Base-by-base conservation (phyloP, 2,113 vertebrate species). In the Coptodon bakossiorum region DNA sequence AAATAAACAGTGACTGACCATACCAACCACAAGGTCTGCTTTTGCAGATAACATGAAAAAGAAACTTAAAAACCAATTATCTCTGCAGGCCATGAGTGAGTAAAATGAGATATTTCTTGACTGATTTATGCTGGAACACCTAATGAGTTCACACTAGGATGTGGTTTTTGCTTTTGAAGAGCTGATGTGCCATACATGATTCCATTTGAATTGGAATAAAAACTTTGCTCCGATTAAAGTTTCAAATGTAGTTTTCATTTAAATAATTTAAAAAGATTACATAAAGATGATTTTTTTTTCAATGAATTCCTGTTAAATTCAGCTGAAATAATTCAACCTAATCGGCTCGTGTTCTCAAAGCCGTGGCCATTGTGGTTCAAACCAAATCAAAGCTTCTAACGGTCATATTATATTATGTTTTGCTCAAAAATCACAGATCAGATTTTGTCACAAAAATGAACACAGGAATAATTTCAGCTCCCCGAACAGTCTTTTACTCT, bases 371-470 rank as follows among this genome's bases (percentile, higher is more conserved):
- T 66, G 45, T 63, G 45, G 22, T 83, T 40, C 22, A 78, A 84
- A 80, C 38, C 57, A 11, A n/a, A 29, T 71, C 54, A 34, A 83
- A 56, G 48, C 57, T 36, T 50, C 73, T 17, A 16, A 81, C 59
- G 17, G 53, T 87, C 63, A 29, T 78, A 50, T 83, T 83, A 73
- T 73, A 59, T 94, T 85, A 88, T 87, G 59, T 89, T 87, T 87
- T 87, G 84, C 86, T 82, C 80, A 59, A 86, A 66, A 90, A 56
- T 86, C 81, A 86, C 86, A 91, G 76, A 81, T 80, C 68, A 61
- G 24, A 90, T 92, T 95, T 91, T 90, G 92, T 94, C 90, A 61
- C 86, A 73, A 88, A 91, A 87, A 87, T 89, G 50, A 90, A 88
- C 57, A 80, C 82, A 86, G 48, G 85, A 88, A 89, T 90, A 14